Evolutionary conservation across 2,888 invertebrate genomes (phyloP).

Genomic region (Scaptomyza flava): DNA sequence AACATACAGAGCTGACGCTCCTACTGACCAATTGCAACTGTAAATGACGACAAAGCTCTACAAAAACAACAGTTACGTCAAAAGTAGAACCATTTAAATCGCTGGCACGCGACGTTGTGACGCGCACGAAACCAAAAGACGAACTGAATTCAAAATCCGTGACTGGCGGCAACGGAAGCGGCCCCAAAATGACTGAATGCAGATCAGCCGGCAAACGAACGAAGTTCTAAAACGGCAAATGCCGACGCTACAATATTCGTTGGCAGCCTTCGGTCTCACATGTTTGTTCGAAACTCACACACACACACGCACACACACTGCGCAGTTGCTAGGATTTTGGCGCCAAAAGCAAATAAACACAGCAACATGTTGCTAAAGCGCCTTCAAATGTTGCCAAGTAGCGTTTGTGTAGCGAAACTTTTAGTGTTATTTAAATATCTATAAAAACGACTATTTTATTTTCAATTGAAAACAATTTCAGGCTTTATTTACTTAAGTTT

Average conservation of each 20-base stretch:
- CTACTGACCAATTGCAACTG: constrained; percentile 32
- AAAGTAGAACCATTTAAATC: background rate
- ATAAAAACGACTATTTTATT: background rate
- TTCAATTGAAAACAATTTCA: background rate
- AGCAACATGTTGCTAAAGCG: constrained; percentile 61
- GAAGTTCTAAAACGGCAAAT: constrained; percentile 33
- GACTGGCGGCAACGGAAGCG: constrained; percentile 26
- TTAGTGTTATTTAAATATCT: too few species aligned
- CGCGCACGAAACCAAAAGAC: constrained; percentile 60
- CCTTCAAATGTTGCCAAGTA: constrained; percentile 20
- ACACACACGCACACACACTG: constrained; percentile 15
- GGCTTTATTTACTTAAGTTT: background rate
- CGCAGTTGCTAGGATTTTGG: constrained; percentile 55
- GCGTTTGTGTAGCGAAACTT: too few species aligned
- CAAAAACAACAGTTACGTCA: background rate
- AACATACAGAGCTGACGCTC: background rate
- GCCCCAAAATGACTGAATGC: constrained; percentile 44
- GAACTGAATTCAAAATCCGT: constrained; percentile 61
- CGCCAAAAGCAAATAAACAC: constrained; percentile 40
- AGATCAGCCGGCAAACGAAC: constrained; percentile 63
- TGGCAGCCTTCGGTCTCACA: constrained; percentile 29
- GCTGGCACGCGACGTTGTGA: constrained; percentile 48
- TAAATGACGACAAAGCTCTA: constrained; percentile 17
- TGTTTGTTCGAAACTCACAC: constrained; percentile 12
- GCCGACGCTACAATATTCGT: constrained; percentile 23